Conservation (phyloP, 1,140 invertebrate species). For the Papilio dardanus region DNA sequence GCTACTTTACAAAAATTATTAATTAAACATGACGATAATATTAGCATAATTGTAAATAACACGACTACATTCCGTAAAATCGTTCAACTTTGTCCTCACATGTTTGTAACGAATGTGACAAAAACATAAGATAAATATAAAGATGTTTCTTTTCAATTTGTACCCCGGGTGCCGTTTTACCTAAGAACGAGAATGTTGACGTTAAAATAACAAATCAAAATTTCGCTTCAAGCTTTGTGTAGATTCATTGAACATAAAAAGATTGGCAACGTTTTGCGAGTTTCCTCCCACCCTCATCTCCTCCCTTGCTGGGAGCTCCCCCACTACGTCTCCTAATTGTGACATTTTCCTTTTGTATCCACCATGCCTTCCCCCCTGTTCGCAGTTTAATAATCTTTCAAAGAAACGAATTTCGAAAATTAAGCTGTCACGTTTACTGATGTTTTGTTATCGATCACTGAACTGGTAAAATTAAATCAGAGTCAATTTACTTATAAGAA, state of each 20-base stretch:
- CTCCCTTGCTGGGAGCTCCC: constrained; percentile 40
- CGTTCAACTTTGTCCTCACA: not conserved
- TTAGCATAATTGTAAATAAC: not conserved
- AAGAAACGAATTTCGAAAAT: constrained; percentile 57
- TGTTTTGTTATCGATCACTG: constrained; percentile 29
- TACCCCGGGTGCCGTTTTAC: constrained; percentile 35
- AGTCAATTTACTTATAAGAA: not conserved
- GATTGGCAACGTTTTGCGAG: constrained; percentile 47
- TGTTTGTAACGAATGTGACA: not conserved
- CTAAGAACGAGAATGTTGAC: constrained; percentile 50
- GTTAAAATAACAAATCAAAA: constrained; percentile 68
- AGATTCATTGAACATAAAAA: constrained; percentile 70
- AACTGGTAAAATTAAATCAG: not conserved
- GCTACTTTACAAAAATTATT: not conserved
- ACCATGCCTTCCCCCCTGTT: constrained; percentile 42
- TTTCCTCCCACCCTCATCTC: constrained; percentile 36
- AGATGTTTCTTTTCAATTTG: constrained; percentile 30
- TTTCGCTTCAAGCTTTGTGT: constrained; percentile 56
- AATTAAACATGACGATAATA: not conserved
- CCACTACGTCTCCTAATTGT: constrained; percentile 57
- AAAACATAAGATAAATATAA: too few species aligned
- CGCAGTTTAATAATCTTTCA: constrained; percentile 67
- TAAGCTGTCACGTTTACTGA: constrained; percentile 45
- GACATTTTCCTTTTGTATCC: constrained; percentile 66
- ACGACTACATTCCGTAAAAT: not conserved